Evolutionary conservation across 2,113 vertebrate species (phyloP), one percentile per base, ranked within the genome.

Genomic region (Brachyhypopomus gauderio): DNA sequence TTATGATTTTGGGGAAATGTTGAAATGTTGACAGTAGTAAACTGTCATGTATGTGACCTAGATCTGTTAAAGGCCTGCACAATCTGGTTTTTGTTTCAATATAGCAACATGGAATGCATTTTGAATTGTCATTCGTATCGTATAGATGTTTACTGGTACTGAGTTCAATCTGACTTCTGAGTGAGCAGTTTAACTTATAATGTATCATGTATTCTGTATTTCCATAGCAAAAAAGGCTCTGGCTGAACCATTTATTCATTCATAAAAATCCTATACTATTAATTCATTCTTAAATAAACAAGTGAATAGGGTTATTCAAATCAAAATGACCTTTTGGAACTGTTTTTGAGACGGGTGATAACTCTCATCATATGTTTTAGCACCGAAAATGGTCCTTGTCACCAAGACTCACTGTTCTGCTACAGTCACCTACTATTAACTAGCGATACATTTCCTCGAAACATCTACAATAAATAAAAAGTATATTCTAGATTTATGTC

Each of bases 321-420:
- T 27, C 11, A 27, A 63, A 25, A 27, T 2, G 41, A 8, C 9
- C 2, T 30, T 30, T 1, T 30, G 30, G 30, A 30, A 30, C 45
- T 52, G 45, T 52, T 52, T 7, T 52, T 11, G 12, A 11, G 12
- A 52, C 9, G n/a, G n/a, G n/a, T n/a, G n/a, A n/a, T n/a, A n/a
- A n/a, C n/a, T n/a, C n/a, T n/a, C n/a, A n/a, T n/a, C n/a, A n/a
- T n/a, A 14, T 52, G 8, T 52, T 78, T 58, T 70, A 78, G 77
- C 77, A 78, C 77, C 77, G 58, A 78, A 36, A 38, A 56, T 11
- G 45, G 23, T n/a, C 38, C 23, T 48, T 3, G 9, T 12, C 59
- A 34, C 16, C 17, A n/a, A 6, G 36, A 41, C 36, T 19, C n/a
- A 1, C 23, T 5, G 2, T 36, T 8, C 6, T 62, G 30, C 48